Evolutionary conservation across 2,888 invertebrate species (phyloP).

Genomic region (Hipparchia semele): DNA sequence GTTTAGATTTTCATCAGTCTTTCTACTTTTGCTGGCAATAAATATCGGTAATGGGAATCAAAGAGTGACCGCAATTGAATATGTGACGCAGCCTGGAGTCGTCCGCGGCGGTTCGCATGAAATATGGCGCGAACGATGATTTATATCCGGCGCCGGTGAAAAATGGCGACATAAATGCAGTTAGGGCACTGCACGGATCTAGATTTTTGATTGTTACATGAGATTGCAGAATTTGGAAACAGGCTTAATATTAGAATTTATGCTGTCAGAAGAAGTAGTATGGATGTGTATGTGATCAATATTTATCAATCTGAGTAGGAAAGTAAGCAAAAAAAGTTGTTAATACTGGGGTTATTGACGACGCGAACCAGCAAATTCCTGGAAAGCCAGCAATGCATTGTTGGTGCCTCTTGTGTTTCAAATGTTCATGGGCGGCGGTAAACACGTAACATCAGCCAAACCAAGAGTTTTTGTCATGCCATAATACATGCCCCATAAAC

Average conservation of each 20-base stretch:
- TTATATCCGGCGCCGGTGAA: slow-evolving; percentile 19
- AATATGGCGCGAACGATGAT: slow-evolving; percentile 25
- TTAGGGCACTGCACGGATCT: slow-evolving; percentile 2
- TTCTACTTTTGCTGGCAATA: not conserved
- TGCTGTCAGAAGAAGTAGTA: too few species aligned
- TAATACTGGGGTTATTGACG: too few species aligned
- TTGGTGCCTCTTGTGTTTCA: too few species aligned
- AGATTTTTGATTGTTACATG: slow-evolving; percentile 15
- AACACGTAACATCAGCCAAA: too few species aligned
- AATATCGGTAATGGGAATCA: slow-evolving; percentile 9
- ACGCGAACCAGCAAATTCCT: too few species aligned
- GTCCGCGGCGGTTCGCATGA: slow-evolving; percentile 10
- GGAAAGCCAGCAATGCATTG: too few species aligned
- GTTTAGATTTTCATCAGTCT: not conserved
- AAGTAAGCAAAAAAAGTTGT: too few species aligned
- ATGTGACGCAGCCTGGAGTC: not conserved
- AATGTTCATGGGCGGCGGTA: too few species aligned
- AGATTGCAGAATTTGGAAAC: not conserved
- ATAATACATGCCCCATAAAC: too few species aligned
- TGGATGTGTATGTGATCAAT: too few species aligned
- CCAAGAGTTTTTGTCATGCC: too few species aligned
- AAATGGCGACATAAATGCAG: slow-evolving; percentile 24
- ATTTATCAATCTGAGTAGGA: too few species aligned
- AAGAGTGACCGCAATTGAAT: slow-evolving; percentile 8
- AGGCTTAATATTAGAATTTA: not conserved